These are phyloP conservation scores for Noctua comes DNA, from an alignment of 2,888 invertebrate genomes.

Conservation along the genomic window DNA sequence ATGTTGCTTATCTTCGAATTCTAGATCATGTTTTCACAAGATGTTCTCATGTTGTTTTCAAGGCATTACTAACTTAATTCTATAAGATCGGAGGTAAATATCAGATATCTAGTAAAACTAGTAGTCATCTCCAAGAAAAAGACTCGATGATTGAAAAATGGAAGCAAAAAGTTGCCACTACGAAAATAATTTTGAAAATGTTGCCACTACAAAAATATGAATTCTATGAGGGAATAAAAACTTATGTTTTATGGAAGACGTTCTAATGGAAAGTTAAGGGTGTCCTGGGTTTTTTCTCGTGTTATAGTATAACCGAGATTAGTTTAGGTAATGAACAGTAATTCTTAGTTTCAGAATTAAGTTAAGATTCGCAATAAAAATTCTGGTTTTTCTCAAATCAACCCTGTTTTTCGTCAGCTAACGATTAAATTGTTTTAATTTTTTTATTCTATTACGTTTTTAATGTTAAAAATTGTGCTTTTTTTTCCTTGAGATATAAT, in stretches of 20 bases:
- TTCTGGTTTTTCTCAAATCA: not conserved
- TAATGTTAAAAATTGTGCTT: not conserved
- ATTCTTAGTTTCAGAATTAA: not conserved
- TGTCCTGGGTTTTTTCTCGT: conserved; percentile 34
- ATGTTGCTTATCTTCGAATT: not conserved
- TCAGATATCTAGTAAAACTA: not conserved
- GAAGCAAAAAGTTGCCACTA: conserved; percentile 35
- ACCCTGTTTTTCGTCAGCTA: not conserved
- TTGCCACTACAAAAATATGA: conserved; percentile 43
- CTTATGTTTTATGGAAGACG: conserved; percentile 68
- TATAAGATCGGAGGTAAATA: not conserved
- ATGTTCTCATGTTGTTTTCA: not conserved
- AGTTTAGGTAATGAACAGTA: conserved; percentile 65
- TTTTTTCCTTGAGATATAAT: not conserved
- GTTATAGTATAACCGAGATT: conserved; percentile 23
- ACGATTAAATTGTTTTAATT: not conserved
- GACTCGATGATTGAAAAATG: not conserved
- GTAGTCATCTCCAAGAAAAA: not conserved
- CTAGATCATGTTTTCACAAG: not conserved
- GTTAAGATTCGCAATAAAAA: conserved; percentile 21
- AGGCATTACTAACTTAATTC: not conserved
- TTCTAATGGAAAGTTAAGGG: conserved; percentile 56
- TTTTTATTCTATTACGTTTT: not conserved
- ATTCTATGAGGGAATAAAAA: conserved; percentile 34
- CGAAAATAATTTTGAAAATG: conserved; percentile 23